These are phyloP conservation scores for Pammene aurita DNA, from an alignment of 2,888 invertebrate genomes.

Conservation along the genomic window DNA sequence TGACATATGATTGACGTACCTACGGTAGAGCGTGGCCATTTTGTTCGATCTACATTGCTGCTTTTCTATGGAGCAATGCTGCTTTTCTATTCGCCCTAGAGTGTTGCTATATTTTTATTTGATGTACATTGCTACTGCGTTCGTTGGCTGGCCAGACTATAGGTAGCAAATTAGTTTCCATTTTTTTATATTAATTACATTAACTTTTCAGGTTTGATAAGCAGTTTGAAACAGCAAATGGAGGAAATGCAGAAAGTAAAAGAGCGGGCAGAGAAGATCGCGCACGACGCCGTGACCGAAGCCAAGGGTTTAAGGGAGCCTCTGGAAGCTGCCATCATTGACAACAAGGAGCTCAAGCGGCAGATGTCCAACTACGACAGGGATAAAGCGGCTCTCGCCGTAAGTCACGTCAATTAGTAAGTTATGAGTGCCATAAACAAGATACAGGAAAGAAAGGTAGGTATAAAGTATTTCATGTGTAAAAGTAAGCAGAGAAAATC, in stretches of 20 bases:
- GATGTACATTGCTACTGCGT: too few species aligned
- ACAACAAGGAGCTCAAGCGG: conserved; percentile 88
- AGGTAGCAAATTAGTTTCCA: too few species aligned
- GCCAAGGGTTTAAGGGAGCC: conserved; percentile 89
- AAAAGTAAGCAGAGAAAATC: too few species aligned
- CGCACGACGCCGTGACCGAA: conserved; percentile 87
- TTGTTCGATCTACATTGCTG: too few species aligned
- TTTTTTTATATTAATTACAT: too few species aligned
- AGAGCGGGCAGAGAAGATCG: conserved; percentile 89
- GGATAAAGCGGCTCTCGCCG: conserved; percentile 89
- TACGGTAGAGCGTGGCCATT: too few species aligned
- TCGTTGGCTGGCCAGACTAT: too few species aligned
- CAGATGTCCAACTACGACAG: conserved; percentile 93
- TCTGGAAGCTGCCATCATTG: conserved; percentile 86
- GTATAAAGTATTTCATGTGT: too few species aligned
- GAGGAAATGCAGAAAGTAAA: conserved; percentile 90
- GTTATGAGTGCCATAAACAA: background rate
- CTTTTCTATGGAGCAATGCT: too few species aligned
- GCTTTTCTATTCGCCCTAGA: too few species aligned
- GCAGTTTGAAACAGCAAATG: conserved; percentile 89
- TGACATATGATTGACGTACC: too few species aligned
- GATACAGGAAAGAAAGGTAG: background rate
- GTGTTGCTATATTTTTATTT: too few species aligned
- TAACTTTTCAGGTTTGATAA: conserved; percentile 85
- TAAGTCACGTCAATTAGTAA: conserved; percentile 57